A percentile compares a stretch with the other conserved stretches of the same genome.
Evolutionary conservation across 2,888 invertebrate species (phyloP).

Genomic region (Thysanoteuthis rhombus): DNA sequence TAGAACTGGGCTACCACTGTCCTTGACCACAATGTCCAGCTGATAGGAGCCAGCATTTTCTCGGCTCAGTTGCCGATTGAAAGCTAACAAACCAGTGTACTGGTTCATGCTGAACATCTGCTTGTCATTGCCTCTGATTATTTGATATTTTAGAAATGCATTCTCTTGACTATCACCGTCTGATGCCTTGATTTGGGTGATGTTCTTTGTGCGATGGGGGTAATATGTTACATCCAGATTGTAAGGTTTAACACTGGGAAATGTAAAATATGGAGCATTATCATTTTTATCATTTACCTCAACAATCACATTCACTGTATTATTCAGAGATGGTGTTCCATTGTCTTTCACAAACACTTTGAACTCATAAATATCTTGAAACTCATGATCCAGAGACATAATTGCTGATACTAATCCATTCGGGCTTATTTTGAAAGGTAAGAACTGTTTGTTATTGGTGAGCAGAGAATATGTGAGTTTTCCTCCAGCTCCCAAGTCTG

Average conservation of each 20-base stretch:
- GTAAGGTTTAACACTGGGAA: not conserved
- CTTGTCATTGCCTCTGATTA: not conserved
- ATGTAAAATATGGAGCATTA: constrained; percentile 12
- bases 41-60: not conserved
- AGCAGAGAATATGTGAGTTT: not conserved
- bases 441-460: not conserved
- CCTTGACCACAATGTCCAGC: not conserved
- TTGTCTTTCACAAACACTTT: not conserved
- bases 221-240: not conserved
- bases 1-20: not conserved
- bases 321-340: not conserved
- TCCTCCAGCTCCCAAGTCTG: constrained; percentile 12
- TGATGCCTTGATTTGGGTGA: not conserved
- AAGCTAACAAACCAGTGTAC: not conserved
- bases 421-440: not conserved
- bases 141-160: not conserved
- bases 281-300: not conserved
- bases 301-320: not conserved
- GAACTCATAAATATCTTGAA: not conserved
- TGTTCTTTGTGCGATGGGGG: not conserved
- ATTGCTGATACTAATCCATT: not conserved
- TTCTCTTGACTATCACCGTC: not conserved
- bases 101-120: constrained; percentile 12
- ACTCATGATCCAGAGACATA: not conserved
- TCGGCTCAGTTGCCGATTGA: not conserved